These are phyloP conservation scores for Alosa alosa DNA, from an alignment of 2,113 vertebrate species.

Conservation along the genomic window DNA sequence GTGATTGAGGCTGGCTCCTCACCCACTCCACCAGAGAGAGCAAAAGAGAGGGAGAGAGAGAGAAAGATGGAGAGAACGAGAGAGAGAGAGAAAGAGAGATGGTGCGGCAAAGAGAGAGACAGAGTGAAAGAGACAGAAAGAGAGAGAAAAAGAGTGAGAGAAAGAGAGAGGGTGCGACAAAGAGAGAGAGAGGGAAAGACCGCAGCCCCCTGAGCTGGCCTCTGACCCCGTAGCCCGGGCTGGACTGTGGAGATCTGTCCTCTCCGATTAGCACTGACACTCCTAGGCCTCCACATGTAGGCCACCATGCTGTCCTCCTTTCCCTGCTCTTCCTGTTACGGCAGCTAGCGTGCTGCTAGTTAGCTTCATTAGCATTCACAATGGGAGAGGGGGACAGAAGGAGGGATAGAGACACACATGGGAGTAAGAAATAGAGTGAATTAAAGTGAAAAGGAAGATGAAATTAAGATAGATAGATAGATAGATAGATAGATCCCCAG, in stretches of 20 bases:
- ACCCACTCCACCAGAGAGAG: background rate
- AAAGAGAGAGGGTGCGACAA: background rate
- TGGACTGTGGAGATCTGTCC: conserved; percentile 30
- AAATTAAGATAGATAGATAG: no score
- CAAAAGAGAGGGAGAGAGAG: background rate
- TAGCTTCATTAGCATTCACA: background rate
- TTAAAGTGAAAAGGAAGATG: background rate
- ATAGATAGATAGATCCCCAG: no score
- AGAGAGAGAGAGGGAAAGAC: background rate
- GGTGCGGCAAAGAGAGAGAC: background rate
- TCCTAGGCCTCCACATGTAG: conserved; percentile 16
- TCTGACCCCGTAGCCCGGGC: conserved; percentile 15
- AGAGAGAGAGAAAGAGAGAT: background rate
- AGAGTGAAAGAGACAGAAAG: background rate
- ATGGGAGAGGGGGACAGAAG: background rate
- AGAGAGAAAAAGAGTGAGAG: background rate
- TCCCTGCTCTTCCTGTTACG: background rate
- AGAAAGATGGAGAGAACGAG: background rate
- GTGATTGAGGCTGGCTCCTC: no score
- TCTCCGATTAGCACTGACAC: conserved; percentile 32
- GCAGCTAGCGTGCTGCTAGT: background rate
- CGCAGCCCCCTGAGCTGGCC: background rate
- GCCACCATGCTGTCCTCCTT: conserved; percentile 4
- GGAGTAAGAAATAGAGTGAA: background rate
- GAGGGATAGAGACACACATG: background rate